Base-by-base conservation (phyloP, 1,140 invertebrate genomes). In the Temnothorax longispinosus region DNA sequence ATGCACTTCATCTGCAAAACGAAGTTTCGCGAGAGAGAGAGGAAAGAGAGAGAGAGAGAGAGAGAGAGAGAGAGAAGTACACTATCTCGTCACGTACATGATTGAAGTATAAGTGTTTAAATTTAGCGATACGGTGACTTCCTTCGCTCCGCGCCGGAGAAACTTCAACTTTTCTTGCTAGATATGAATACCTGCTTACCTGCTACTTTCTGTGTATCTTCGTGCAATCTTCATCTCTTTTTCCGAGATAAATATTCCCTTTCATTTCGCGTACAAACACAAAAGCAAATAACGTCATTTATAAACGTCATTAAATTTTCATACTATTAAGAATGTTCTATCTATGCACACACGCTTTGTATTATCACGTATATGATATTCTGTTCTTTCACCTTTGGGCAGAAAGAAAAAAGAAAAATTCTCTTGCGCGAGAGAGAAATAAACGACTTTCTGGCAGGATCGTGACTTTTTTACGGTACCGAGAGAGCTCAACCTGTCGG, bases 391-490 rank as follows among this genome's bases (percentile, higher is more conserved):
- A 82, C 21, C 21, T 82, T 27, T 10, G 15, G 8, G 13, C 50
- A 41, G 4, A 15, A 18, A 13, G n/a, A n/a, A 32, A 58, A 72
- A 82, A 81, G 44, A 35, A 27, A 27, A 27, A 84, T 82, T 15
- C 1, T 27, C 62, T 18, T 15, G 18, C 15, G 41, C 41, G 27
- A 60, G 74, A 60, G 69, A 84, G 47, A 74, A 74, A 50, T 75
- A 50, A 84, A 27, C 54, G 80, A 75, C 44, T 60, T 62, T 84
- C 69, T 62, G n/a, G n/a, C 56, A 74, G 80, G 56, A 4, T 84
- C 54, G 54, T 84, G 80, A 84, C 69, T 75, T 84, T 82, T 84
- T 84, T 74, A 82, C 67, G 18, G n/a, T 27, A 50, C 80, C 80
- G 80, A 60, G 80, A 60, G 41, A 84, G 69, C 69, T 84, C 69